A percentile compares a stretch with the other conserved stretches of the same genome.
Conservation (phyloP, 2,888 invertebrate species). For the Noctua janthe region DNA sequence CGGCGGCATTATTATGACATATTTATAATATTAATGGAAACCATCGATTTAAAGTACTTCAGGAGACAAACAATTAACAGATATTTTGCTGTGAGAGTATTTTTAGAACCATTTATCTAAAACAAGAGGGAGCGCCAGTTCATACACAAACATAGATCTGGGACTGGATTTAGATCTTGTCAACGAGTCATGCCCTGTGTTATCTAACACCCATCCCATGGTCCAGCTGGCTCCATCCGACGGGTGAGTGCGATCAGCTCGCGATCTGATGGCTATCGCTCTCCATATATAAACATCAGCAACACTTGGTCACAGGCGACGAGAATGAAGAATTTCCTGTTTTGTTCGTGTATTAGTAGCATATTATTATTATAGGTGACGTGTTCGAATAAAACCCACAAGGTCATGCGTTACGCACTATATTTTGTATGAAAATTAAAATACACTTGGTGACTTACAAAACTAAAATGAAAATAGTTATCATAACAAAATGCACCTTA, state of each 20-base stretch:
- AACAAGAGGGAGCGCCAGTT: neutral
- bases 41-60: neutral
- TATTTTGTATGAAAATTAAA: slow-evolving; percentile 66
- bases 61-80: too few species aligned
- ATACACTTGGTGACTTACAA: slow-evolving; percentile 59
- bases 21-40: neutral
- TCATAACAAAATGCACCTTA: slow-evolving; percentile 67
- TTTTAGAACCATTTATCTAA: neutral
- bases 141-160: neutral
- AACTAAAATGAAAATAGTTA: slow-evolving; percentile 47
- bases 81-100: neutral
- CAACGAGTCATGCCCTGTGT: too few species aligned
- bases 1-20: neutral
- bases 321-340: neutral
- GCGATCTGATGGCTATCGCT: neutral
- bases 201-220: too few species aligned
- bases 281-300: neutral
- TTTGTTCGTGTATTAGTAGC: neutral
- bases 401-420: slow-evolving; percentile 45
- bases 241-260: neutral
- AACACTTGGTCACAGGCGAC: neutral
- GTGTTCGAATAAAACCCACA: slow-evolving; percentile 46
- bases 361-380: neutral
- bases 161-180: neutral
- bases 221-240: neutral